phyloP scores from a whole-genome alignment of 64 coral and sea anemone species.

The Hydrozoanthus tunicans region DNA sequence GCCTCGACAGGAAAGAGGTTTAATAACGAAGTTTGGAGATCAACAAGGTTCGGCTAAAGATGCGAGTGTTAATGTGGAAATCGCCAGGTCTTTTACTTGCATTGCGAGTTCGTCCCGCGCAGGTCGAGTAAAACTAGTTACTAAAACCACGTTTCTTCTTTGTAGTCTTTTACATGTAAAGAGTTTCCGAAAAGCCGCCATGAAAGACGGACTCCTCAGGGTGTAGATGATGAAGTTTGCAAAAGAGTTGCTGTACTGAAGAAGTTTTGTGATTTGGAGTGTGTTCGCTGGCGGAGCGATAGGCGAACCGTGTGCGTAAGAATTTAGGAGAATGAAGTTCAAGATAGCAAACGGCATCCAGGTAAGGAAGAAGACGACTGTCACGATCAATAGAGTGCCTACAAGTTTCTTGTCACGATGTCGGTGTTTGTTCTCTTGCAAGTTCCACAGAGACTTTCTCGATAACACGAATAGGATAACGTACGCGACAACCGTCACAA shows the following conservation, averaged over 20 bases:
- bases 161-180: background rate
- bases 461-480: background rate
- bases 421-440: background rate
- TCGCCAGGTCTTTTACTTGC: background rate
- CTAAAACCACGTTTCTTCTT: background rate
- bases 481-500: background rate
- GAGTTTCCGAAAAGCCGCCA: background rate
- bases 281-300: background rate
- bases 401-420: conserved; percentile 21
- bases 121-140: too few relatives aligned
- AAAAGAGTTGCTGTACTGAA: conserved; percentile 44
- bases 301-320: background rate
- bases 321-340: conserved; percentile 3
- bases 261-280: conserved; percentile 2
- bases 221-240: conserved; percentile 38
- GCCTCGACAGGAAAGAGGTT: too few relatives aligned
- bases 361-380: conserved; percentile 11
- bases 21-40: too few relatives aligned
- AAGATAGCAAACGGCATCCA: conserved; percentile 31
- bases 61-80: conserved; percentile 8
- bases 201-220: conserved; percentile 8
- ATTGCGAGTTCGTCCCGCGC: background rate
- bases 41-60: background rate
- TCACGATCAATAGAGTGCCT: conserved; percentile 21
- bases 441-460: background rate